Conservation (phyloP, 2,888 invertebrate genomes). For the Cryptocheilus praepositus region DNA sequence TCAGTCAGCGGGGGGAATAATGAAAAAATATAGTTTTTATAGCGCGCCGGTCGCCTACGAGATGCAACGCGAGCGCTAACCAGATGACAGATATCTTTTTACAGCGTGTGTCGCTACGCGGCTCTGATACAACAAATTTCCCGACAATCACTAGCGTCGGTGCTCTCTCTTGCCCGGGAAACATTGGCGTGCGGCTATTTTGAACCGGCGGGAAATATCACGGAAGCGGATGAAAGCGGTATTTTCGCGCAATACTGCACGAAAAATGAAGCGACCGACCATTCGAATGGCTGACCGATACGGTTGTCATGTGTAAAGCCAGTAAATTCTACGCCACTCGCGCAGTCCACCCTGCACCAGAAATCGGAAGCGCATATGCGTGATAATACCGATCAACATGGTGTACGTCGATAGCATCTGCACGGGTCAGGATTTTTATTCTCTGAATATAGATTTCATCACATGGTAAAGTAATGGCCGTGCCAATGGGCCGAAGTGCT, state of each 20-base stretch:
- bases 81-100: too few species aligned
- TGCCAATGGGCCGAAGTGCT: too few species aligned
- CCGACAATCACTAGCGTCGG: background rate
- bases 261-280: conserved; percentile 44
- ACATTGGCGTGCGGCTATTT: conserved; percentile 16
- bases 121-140: conserved; percentile 8
- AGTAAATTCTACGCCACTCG: conserved; percentile 38
- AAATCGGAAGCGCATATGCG: conserved; percentile 38
- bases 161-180: conserved; percentile 10
- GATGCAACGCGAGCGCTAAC: background rate
- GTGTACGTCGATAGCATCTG: background rate
- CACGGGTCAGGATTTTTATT: background rate
- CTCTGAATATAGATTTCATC: background rate
- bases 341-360: conserved; percentile 26
- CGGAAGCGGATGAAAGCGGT: conserved; percentile 34
- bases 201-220: conserved; percentile 11
- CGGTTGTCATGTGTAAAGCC: conserved; percentile 43
- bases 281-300: conserved; percentile 41
- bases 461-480: too few species aligned
- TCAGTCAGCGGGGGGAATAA: too few species aligned
- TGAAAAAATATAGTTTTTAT: too few species aligned
- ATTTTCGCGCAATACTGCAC: conserved; percentile 37
- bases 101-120: too few species aligned
- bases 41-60: conserved; percentile 4
- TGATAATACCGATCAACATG: conserved; percentile 6